Evolutionary conservation across 2,113 vertebrate species (phyloP).

Genomic region (Thermophis baileyi): DNA sequence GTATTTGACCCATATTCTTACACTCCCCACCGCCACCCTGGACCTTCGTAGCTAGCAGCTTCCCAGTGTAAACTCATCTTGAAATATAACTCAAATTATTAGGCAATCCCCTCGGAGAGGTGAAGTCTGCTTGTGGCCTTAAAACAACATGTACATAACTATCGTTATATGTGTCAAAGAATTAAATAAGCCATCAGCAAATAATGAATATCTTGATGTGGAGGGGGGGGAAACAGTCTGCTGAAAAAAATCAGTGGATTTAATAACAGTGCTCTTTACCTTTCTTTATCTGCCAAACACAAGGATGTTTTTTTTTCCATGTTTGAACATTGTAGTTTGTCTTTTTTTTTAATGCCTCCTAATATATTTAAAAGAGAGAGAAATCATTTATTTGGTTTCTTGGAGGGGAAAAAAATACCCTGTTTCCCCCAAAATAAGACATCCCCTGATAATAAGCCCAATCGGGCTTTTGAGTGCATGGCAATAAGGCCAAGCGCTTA

Average conservation of each 20-base stretch:
- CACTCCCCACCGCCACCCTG: fast-evolving
- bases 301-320: background rate
- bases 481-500: too few species aligned
- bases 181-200: background rate
- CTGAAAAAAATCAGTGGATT: background rate
- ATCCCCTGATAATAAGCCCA: too few species aligned
- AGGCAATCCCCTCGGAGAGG: background rate
- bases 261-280: background rate
- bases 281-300: background rate
- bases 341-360: background rate
- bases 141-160: background rate
- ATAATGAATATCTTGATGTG: background rate
- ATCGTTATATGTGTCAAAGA: background rate
- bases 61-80: background rate
- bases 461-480: too few species aligned
- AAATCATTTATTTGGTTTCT: background rate
- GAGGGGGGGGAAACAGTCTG: background rate
- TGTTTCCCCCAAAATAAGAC: too few species aligned
- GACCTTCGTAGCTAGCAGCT: background rate
- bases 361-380: background rate
- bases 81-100: background rate
- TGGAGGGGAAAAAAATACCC: background rate
- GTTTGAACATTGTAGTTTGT: background rate
- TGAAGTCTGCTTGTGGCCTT: background rate
- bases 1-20: background rate